A percentile compares a stretch with the other conserved stretches of the same genome.
Conservation (phyloP, 2,888 invertebrate species). For the Phengaris alcon region DNA sequence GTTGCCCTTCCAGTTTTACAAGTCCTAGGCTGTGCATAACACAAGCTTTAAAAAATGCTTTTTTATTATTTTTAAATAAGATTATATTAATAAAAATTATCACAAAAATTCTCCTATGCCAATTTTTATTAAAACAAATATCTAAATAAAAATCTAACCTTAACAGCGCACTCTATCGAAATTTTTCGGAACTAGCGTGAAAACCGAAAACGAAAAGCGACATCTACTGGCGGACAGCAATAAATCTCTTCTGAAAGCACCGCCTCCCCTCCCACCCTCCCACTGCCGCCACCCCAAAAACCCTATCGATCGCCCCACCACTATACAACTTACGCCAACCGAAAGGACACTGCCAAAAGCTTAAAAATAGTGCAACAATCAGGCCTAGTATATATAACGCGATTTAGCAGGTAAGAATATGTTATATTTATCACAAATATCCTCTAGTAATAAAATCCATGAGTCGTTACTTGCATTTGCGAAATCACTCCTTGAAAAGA, state of each 20-base stretch:
- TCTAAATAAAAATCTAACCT: not conserved
- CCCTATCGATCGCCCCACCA: conserved; percentile 67
- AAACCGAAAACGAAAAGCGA: conserved; percentile 47
- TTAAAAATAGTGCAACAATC: conserved; percentile 50
- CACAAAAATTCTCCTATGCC: not conserved
- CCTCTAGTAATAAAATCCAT: not conserved
- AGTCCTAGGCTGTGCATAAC: not conserved
- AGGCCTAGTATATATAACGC: conserved; percentile 48
- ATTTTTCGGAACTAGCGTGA: conserved; percentile 34
- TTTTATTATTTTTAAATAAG: too few species aligned
- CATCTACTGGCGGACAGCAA: conserved; percentile 60
- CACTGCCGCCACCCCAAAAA: conserved; percentile 45
- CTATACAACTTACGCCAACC: conserved; percentile 64
- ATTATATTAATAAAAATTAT: too few species aligned
- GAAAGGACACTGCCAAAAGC: conserved; percentile 56
- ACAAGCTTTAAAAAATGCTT: too few species aligned
- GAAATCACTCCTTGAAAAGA: conserved; percentile 10
- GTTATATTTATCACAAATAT: too few species aligned
- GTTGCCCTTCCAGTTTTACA: not conserved
- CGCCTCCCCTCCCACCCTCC: conserved; percentile 45
- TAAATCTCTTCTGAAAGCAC: conserved; percentile 45
- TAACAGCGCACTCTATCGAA: conserved; percentile 43
- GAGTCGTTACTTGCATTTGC: not conserved
- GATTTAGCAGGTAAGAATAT: conserved; percentile 10
- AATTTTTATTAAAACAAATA: not conserved